Conservation (phyloP, 2,797 vertebrate species). For the Esox lucius region DNA sequence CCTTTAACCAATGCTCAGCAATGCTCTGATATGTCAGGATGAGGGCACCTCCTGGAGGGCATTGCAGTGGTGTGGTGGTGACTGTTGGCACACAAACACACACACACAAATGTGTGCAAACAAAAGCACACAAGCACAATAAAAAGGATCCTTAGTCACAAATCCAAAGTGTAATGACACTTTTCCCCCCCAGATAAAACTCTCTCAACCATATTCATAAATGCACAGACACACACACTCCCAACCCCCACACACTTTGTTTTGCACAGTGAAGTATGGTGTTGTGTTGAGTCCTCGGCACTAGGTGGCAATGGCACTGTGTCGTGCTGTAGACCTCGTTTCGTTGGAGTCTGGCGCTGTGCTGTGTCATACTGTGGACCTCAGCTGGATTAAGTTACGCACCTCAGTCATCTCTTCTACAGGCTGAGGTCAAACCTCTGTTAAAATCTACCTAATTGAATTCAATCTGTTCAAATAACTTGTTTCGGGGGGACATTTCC, state of each 20-base stretch:
- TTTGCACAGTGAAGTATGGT: background rate
- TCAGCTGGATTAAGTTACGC: background rate
- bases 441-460: background rate
- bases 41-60: slow-evolving; percentile 66
- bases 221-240: background rate
- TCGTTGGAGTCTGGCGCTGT: background rate
- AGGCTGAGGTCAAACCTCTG: background rate
- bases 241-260: slow-evolving; percentile 4
- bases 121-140: background rate
- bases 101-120: background rate
- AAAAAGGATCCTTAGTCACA: background rate
- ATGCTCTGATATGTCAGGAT: slow-evolving; percentile 48
- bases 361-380: background rate
- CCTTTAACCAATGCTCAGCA: slow-evolving; percentile 68
- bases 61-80: background rate
- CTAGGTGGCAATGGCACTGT: slow-evolving; percentile 13
- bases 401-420: background rate
- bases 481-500: no score
- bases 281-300: background rate
- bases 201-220: background rate
- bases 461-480: no score
- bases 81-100: background rate
- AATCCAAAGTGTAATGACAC: no score
- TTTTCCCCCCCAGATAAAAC: background rate
- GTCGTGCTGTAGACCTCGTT: background rate